These are phyloP conservation scores for Uria aalge DNA, from an alignment of 2,113 vertebrate species.

Conservation along the genomic window DNA sequence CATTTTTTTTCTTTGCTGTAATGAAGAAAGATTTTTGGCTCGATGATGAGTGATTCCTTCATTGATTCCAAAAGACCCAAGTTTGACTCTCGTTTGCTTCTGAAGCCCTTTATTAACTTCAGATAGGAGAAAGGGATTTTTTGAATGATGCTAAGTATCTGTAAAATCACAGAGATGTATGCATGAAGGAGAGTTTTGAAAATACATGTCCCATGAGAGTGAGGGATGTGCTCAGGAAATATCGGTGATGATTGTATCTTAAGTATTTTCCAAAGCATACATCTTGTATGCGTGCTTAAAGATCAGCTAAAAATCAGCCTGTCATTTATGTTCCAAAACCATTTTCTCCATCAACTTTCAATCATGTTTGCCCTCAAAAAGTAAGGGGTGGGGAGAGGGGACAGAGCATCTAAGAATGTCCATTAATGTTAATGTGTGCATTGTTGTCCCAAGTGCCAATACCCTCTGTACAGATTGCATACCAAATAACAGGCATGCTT, in stretches of 20 bases:
- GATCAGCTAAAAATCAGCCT: neutral
- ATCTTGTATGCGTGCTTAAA: neutral
- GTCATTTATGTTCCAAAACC: neutral
- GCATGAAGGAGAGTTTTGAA: neutral
- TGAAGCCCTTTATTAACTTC: neutral
- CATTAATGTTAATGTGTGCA: neutral
- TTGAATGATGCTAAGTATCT: neutral
- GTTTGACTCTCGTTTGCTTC: neutral
- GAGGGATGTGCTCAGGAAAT: neutral
- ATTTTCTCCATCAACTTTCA: neutral
- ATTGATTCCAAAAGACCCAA: neutral
- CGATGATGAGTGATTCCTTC: neutral
- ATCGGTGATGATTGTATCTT: neutral
- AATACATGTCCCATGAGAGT: neutral
- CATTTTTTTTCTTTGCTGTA: neutral
- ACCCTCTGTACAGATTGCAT: neutral
- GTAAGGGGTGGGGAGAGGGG: neutral
- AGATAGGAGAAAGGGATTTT: neutral
- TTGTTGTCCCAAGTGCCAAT: neutral
- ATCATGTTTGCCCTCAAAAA: neutral
- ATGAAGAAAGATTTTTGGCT: neutral
- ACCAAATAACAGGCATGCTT: neutral
- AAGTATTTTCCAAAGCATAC: neutral
- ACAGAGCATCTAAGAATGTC: neutral
- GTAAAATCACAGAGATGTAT: neutral